Base-by-base conservation (phyloP, 2,888 invertebrate species). In the Sarcophaga carnaria region DNA sequence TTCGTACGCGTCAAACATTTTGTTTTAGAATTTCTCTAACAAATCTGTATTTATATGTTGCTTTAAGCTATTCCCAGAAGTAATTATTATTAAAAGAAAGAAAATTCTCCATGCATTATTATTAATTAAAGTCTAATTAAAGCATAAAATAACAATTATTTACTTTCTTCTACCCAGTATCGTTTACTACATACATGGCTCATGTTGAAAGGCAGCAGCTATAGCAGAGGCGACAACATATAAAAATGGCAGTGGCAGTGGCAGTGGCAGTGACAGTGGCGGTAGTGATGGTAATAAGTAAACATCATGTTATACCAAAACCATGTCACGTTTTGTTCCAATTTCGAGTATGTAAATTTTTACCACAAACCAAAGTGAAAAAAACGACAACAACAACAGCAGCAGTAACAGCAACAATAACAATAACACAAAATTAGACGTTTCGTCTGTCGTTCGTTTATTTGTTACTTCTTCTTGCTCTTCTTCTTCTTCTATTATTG, bases 241-340 rank as follows among this genome's bases (percentile, higher is more conserved):
- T 17, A 62, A 17, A 14, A 3, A n/a, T n/a, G 2, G 66, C 49
- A 49, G 22, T n/a, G 4, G 66, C 49, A 49, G 17, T 14, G 4
- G 67, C 54, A 54, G 17, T 14, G 17, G 17, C 54, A 8, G 37
- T 17, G 17, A 10, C 17, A 54, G 54, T 14, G 17, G 54, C 54
- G 2, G 37, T 37, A 54, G 17, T 54, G 17, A 54, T 54, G 54
- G 3, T 63, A 59, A 37, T n/a, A 49, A 37, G 17, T 20, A 17
- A 27, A 62, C 8, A 17, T 54, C 14, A 17, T 37, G 20, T 5
- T 12, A 20, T 63, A 80, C 17, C 25, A 27, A 64, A 71, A 76
- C 49, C 76, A 80, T 62, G 71, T 77, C 84, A 85, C 84, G 84
- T 77, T 80, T 85, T 80, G 80, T 71, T 85, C 84, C 54, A 85